Conservation (phyloP, 2,888 invertebrate genomes). For the Sthenelais limicola region DNA sequence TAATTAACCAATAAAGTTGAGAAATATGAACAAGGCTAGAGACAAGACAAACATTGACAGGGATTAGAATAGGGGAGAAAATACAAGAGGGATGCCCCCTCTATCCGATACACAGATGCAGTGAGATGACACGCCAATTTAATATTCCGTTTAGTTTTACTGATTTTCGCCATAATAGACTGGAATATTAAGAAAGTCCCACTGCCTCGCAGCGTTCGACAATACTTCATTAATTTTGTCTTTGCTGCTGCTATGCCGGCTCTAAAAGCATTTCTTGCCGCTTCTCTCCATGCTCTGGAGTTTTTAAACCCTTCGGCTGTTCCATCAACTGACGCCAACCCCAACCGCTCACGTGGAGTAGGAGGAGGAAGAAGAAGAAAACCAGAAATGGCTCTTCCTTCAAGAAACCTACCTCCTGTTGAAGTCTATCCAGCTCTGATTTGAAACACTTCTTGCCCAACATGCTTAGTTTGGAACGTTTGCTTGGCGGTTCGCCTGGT, state of each 20-base stretch:
- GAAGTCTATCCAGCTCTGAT: constrained; percentile 24
- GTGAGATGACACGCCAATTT: constrained; percentile 5
- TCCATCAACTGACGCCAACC: constrained; percentile 12
- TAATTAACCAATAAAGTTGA: too few relatives aligned
- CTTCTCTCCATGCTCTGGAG: constrained; percentile 14
- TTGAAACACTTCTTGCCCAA: constrained; percentile 28
- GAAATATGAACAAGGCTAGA: too few relatives aligned
- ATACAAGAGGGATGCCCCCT: too few relatives aligned
- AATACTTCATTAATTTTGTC: constrained; percentile 39
- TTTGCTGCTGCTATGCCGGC: constrained; percentile 17
- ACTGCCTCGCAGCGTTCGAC: constrained; percentile 30
- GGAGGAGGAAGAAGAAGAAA: constrained; percentile 20
- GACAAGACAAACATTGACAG: too few relatives aligned
- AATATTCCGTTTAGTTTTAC: constrained; percentile 38
- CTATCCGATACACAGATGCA: not conserved
- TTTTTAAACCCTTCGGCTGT: constrained; percentile 26
- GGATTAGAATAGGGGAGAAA: too few relatives aligned
- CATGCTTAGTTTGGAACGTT: constrained; percentile 23
- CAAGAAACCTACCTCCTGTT: constrained; percentile 26
- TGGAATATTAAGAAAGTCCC: constrained; percentile 39
- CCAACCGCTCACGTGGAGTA: too few relatives aligned
- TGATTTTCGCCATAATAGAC: constrained; percentile 38
- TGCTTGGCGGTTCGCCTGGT: constrained; percentile 20
- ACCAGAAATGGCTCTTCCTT: too few relatives aligned
- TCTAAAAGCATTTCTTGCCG: constrained; percentile 34